Percentiles rank a stretch among this genome's conserved stretches.
Evolutionary conservation across 2,113 vertebrate genomes (phyloP).

Genomic region (Andinoacara biseriatus): DNA sequence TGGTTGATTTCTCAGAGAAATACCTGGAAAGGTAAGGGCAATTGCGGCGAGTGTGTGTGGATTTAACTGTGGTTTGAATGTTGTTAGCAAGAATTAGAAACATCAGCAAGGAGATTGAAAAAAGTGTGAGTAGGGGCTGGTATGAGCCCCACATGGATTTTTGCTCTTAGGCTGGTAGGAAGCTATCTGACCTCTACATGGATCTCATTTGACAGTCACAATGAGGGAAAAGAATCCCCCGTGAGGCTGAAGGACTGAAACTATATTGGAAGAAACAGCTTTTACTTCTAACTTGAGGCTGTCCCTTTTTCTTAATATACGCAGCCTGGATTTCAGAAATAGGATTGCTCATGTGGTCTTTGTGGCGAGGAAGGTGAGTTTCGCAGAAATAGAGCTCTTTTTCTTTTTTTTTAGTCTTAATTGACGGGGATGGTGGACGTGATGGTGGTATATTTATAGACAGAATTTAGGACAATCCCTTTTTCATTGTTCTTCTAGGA

Average conservation of each 20-base stretch:
- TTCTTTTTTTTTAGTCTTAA: conserved; percentile 36
- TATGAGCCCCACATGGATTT: conserved; percentile 20
- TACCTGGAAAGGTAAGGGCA: conserved; percentile 89
- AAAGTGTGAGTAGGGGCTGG: not conserved
- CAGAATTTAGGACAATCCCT: conserved; percentile 62
- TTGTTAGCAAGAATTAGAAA: not conserved
- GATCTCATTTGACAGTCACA: conserved; percentile 69
- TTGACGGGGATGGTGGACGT: conserved; percentile 50
- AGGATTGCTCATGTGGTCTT: conserved; percentile 67
- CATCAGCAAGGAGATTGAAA: not conserved
- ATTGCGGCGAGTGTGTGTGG: not conserved
- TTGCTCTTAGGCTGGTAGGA: conserved; percentile 26
- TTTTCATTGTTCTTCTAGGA: conserved; percentile 66
- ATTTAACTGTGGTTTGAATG: not conserved
- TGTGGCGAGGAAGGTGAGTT: conserved; percentile 65
- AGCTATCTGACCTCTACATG: conserved; percentile 61
- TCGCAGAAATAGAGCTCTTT: conserved; percentile 61
- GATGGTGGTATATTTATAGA: conserved; percentile 54
- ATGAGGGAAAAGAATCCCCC: conserved; percentile 55
- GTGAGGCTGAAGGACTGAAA: conserved; percentile 45
- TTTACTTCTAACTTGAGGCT: conserved; percentile 64
- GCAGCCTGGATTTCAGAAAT: conserved; percentile 77
- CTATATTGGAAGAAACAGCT: conserved; percentile 62
- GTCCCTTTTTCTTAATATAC: conserved; percentile 70
- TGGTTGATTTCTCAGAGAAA: conserved; percentile 89